Conservation (phyloP, 2,888 invertebrate species). For the Hetaerina titia region DNA sequence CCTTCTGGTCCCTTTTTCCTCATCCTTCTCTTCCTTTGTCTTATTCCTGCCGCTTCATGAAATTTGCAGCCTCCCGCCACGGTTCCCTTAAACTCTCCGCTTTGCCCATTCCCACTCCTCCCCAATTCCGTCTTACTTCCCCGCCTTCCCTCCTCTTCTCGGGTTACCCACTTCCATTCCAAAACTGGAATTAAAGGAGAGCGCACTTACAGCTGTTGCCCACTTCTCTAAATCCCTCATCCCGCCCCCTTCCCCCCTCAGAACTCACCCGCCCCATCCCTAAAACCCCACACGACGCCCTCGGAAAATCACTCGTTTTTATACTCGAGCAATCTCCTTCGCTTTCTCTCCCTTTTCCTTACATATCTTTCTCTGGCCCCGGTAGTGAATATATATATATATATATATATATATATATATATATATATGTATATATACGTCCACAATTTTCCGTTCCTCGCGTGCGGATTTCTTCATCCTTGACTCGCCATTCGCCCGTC, state of each 20-base stretch:
- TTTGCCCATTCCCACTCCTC: background rate
- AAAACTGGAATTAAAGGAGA: background rate
- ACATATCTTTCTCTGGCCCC: background rate
- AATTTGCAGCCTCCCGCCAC: background rate
- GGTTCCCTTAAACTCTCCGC: background rate
- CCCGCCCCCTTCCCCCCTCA: background rate
- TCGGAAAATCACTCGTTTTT: background rate
- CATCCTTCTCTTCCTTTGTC: background rate
- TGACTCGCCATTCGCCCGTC: background rate
- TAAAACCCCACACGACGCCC: background rate
- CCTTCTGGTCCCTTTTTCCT: background rate
- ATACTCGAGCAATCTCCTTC: too few species aligned
- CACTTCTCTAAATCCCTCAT: background rate
- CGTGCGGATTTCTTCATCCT: background rate
- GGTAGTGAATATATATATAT: too few species aligned
- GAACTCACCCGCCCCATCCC: background rate
- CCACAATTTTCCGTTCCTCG: background rate
- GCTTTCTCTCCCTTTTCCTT: background rate
- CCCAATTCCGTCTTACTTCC: background rate
- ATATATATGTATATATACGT: too few species aligned
- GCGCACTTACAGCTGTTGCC: conserved; percentile 23
- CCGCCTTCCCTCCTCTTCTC: background rate
- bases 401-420: too few species aligned
- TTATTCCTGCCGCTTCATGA: conserved; percentile 9
- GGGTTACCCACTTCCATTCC: background rate